These are phyloP conservation scores for Aphis craccivora DNA, from an alignment of 1,140 invertebrate species.

Conservation along the genomic window DNA sequence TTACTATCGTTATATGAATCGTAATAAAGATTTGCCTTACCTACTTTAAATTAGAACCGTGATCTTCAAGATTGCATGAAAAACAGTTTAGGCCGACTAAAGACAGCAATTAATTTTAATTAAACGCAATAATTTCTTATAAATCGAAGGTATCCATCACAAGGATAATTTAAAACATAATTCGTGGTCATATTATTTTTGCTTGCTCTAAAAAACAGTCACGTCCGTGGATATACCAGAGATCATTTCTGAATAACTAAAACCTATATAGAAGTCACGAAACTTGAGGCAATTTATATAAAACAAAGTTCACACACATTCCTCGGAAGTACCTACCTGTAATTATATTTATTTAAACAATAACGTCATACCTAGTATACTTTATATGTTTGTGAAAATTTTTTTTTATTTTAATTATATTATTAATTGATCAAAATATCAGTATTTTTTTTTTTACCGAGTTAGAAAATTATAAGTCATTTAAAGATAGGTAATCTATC, in stretches of 20 bases:
- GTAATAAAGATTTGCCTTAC: background rate
- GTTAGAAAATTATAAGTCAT: no score
- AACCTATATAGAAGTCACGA: background rate
- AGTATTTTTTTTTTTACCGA: background rate
- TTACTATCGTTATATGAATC: background rate
- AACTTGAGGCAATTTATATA: background rate
- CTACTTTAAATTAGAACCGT: background rate
- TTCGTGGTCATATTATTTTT: background rate
- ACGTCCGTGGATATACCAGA: background rate
- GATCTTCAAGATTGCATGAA: background rate
- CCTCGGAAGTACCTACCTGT: background rate
- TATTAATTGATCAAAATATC: background rate
- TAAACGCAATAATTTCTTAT: background rate
- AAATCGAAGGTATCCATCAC: background rate
- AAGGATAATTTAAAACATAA: background rate
- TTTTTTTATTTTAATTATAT: background rate
- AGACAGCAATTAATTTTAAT: background rate
- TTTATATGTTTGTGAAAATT: background rate
- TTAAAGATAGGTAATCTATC: no score
- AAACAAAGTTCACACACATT: background rate
- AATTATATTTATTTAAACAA: background rate
- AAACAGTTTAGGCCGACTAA: background rate
- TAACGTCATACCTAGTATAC: background rate
- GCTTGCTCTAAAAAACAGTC: background rate
- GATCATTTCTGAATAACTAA: background rate